A percentile compares a stretch with the other conserved stretches of the same genome.
phyloP scores from a whole-genome alignment of 1,140 invertebrate genomes.

The Drosophila varians region DNA sequence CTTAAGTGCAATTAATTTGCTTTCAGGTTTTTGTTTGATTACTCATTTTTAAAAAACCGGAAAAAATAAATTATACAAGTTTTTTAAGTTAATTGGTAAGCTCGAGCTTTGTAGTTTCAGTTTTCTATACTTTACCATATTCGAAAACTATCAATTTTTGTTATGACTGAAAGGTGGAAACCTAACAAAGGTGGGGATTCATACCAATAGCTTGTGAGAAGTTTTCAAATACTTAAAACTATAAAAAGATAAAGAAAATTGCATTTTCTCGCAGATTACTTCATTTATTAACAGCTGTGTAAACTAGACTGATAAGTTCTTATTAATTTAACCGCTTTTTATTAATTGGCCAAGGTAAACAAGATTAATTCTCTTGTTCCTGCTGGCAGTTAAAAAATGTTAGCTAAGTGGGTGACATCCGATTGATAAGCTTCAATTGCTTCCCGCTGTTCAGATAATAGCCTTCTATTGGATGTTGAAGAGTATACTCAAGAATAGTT shows the following conservation, averaged over 20 bases:
- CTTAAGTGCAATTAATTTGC: not conserved
- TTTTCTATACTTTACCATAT: too few relatives aligned
- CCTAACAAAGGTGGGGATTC: too few relatives aligned
- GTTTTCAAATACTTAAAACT: too few relatives aligned
- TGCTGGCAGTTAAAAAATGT: constrained; percentile 1
- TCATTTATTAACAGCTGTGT: not conserved
- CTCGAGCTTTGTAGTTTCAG: too few relatives aligned
- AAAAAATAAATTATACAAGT: not conserved
- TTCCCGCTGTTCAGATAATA: constrained; percentile 5
- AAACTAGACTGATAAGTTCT: not conserved
- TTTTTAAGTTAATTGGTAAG: not conserved
- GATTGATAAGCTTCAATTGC: constrained; percentile 13
- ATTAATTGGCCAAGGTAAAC: not conserved
- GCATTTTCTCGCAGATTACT: not conserved
- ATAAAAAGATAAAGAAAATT: too few relatives aligned
- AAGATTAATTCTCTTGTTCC: not conserved
- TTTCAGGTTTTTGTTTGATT: not conserved
- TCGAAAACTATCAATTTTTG: too few relatives aligned
- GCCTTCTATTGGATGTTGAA: not conserved
- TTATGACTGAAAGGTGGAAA: not conserved
- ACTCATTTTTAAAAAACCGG: not conserved
- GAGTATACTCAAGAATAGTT: not conserved
- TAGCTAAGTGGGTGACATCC: constrained; percentile 5
- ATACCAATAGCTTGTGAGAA: too few relatives aligned
- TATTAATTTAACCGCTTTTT: not conserved